Conservation (phyloP, 2,888 invertebrate species). For the Opisthograptis luteolata region DNA sequence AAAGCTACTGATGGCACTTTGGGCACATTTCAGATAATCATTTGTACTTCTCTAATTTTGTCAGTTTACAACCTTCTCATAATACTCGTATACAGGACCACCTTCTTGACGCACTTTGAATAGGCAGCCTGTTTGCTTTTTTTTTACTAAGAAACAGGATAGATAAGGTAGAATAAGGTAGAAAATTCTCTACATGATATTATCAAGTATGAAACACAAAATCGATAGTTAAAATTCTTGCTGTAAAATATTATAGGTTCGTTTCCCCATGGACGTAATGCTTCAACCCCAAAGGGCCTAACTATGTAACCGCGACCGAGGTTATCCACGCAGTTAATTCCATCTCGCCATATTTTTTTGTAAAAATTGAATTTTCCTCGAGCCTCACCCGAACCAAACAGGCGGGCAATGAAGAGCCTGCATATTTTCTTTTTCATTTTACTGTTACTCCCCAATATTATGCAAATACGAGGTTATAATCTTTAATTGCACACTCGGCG, state of each 20-base stretch:
- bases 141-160: too few relatives aligned
- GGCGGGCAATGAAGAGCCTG: constrained; percentile 42
- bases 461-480: constrained; percentile 67
- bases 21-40: too few relatives aligned
- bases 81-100: too few relatives aligned
- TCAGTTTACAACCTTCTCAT: too few relatives aligned
- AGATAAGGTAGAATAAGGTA: too few relatives aligned
- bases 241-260: neutral
- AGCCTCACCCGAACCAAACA: constrained; percentile 45
- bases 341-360: constrained; percentile 4
- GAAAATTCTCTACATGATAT: too few relatives aligned
- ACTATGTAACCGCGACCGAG: constrained; percentile 2
- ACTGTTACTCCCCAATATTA: constrained; percentile 60
- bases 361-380: constrained; percentile 31
- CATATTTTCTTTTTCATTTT: constrained; percentile 50
- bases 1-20: too few relatives aligned
- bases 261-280: neutral
- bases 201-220: too few relatives aligned
- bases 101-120: too few relatives aligned
- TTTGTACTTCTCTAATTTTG: too few relatives aligned
- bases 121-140: too few relatives aligned
- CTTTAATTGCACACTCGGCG: constrained; percentile 62
- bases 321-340: constrained; percentile 14
- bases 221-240: neutral
- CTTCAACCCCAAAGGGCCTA: neutral